A percentile compares a stretch with the other conserved stretches of the same genome.
Evolutionary conservation across 2,113 vertebrate genomes (phyloP).

Genomic region (Phoxinus phoxinus): DNA sequence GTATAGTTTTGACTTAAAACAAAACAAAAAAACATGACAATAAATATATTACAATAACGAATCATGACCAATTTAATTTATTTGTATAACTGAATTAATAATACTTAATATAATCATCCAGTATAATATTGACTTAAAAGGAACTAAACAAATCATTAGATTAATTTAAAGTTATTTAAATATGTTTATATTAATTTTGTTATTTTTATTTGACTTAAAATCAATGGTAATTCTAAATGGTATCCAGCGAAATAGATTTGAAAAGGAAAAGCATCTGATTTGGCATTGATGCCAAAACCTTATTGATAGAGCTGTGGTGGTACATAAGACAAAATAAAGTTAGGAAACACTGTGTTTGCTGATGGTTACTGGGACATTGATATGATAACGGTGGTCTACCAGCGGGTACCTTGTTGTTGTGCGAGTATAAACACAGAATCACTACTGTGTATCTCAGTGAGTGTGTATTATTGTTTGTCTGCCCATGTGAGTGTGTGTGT

Average conservation of each 20-base stretch:
- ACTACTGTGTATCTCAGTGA: conserved; percentile 16
- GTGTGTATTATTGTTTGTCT: conserved; percentile 30
- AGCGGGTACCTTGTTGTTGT: conserved; percentile 40
- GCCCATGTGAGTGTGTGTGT: conserved; percentile 33
- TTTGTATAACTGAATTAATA: no score
- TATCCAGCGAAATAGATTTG: neutral
- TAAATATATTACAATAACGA: no score
- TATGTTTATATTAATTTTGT: neutral
- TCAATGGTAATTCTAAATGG: neutral
- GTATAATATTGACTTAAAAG: neutral
- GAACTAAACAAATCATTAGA: neutral
- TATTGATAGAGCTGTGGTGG: neutral
- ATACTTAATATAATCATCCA: no score
- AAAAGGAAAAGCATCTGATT: neutral
- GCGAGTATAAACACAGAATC: conserved; percentile 32
- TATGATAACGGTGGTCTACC: conserved; percentile 31
- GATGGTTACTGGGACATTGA: conserved; percentile 46
- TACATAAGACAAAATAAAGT: neutral
- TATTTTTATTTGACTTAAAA: neutral
- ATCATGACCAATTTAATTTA: no score
- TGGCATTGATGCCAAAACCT: neutral
- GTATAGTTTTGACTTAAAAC: neutral
- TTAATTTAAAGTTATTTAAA: no score
- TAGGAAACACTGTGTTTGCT: conserved; percentile 32
- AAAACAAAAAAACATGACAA: neutral